These are phyloP conservation scores for Halichoeres trimaculatus DNA, from an alignment of 2,113 vertebrate species.

Conservation along the genomic window DNA sequence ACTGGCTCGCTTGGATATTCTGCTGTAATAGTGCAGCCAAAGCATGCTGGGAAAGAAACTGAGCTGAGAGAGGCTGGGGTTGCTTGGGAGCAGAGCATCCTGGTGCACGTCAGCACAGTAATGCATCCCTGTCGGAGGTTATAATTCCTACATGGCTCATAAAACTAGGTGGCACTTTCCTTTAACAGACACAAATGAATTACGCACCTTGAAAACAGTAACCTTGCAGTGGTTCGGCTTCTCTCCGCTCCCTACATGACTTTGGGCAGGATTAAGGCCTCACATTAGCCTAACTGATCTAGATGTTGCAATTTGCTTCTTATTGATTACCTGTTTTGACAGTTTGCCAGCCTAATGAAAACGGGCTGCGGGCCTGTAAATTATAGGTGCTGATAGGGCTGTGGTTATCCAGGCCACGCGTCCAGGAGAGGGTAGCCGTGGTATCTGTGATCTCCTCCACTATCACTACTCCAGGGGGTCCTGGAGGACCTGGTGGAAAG, in stretches of 20 bases:
- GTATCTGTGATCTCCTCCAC: constrained; percentile 95
- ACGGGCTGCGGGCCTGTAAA: constrained; percentile 95
- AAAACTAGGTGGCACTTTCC: background rate
- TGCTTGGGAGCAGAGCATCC: background rate
- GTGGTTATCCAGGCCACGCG: constrained; percentile 93
- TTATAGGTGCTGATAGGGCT: constrained; percentile 94
- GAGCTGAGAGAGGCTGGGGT: background rate
- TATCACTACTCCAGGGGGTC: constrained; percentile 95
- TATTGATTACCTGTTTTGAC: constrained; percentile 91
- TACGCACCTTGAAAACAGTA: constrained; percentile 5
- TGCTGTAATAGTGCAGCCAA: too few relatives aligned
- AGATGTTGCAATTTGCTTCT: constrained; percentile 49
- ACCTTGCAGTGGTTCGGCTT: constrained; percentile 7
- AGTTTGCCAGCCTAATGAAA: constrained; percentile 97
- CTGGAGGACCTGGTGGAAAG: constrained; percentile 88
- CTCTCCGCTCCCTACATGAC: constrained; percentile 16
- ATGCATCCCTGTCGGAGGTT: too few relatives aligned
- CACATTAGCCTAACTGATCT: constrained; percentile 41
- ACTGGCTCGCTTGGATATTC: background rate
- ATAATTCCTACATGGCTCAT: background rate
- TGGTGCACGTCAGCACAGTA: background rate
- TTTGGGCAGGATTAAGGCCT: constrained; percentile 34
- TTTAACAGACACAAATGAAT: background rate
- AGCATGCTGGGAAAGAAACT: background rate
- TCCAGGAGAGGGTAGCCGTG: constrained; percentile 95